Evolutionary conservation across 2,113 vertebrate species (phyloP), one percentile per base, ranked within the genome.

Genomic region (Myrmophylax atrothorax): DNA sequence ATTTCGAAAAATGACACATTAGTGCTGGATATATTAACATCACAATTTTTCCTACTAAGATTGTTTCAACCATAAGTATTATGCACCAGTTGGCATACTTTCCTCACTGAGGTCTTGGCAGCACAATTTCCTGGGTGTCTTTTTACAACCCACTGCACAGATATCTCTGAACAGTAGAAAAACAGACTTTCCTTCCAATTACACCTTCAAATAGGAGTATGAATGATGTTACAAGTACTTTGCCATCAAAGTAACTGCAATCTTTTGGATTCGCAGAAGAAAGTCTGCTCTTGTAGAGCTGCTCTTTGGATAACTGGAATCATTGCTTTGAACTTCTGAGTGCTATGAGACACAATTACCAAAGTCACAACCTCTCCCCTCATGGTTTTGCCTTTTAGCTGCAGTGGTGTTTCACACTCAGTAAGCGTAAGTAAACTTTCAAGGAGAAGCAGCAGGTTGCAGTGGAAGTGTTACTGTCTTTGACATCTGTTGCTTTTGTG

Each of bases 1-100:
- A 53, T 84, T 95, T 92, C 93, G 72, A 89, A 79, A 97, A 92
- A 92, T 82, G 84, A 35, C 40, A 53, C 49, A 28, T 92, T 84
- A 74, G 44, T 47, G 60, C 76, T 60, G 72, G 88, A 59, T 94
- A 38, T 81, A 92, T 95, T 94, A 74, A 52, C 77, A 68, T 85
- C 23, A 59, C 60, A 52, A 55, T 76, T 92, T 95, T 88, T 93
- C 72, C 52, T 87, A 17, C 69, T 24, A 52, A 79, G 68, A 68
- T 79, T 87, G 60, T 90, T 94, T 91, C 69, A 85, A 59, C 69
- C 42, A 55, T 75, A 90, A 93, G 73, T 93, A 69, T 72, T 72
- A 87, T 62, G 72, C 90, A 49, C 80, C 52, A 31, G 22, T 91
- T 90, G 80, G 72, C 68, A 63, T 74, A 66, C 60, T 92, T 93